phyloP scores from a whole-genome alignment of 2,797 vertebrate genomes.

The Paramormyrops hopkinsi region DNA sequence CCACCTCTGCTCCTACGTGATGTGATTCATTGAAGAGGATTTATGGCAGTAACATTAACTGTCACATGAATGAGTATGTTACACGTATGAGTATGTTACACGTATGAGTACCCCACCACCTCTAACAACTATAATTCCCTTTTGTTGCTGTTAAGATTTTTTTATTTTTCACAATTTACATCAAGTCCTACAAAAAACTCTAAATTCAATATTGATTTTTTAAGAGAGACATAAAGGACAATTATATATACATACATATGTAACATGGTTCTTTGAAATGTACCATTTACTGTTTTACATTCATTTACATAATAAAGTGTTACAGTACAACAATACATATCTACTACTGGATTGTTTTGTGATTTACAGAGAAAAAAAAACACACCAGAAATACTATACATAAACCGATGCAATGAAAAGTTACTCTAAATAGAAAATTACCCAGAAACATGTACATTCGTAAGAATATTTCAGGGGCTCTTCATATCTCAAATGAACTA shows the following conservation, averaged over 20 bases:
- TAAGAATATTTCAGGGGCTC: background rate
- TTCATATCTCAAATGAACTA: background rate
- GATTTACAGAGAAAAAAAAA: background rate
- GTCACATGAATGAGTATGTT: background rate
- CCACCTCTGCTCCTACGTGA: background rate
- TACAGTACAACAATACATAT: background rate
- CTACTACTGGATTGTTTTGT: background rate
- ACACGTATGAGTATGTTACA: background rate
- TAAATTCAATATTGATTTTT: background rate
- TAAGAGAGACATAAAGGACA: background rate
- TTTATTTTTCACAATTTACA: background rate
- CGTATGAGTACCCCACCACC: background rate
- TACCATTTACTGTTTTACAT: background rate
- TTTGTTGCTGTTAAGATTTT: background rate
- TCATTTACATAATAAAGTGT: constrained; percentile 10
- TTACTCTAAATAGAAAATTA: background rate
- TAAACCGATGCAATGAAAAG: background rate
- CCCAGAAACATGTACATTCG: background rate
- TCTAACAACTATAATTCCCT: background rate
- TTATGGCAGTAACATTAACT: background rate
- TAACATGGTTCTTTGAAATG: background rate
- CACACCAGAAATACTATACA: background rate
- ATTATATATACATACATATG: background rate
- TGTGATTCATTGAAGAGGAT: background rate
- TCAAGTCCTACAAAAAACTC: background rate